These are phyloP conservation scores for Anguilla pacifica DNA, from an alignment of 2,797 vertebrate genomes.

Conservation along the genomic window DNA sequence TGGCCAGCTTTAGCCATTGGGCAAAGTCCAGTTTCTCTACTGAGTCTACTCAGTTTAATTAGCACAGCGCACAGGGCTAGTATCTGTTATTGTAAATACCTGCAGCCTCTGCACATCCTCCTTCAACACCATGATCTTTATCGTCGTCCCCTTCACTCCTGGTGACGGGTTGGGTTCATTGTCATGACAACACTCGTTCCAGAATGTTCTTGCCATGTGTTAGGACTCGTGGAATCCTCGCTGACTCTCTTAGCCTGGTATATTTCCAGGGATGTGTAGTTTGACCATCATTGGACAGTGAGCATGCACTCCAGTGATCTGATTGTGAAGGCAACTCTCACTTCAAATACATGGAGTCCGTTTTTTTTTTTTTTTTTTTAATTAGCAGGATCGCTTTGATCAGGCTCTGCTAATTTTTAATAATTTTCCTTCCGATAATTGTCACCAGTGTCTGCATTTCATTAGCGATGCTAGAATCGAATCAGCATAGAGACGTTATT, in stretches of 20 bases:
- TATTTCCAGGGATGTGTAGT: neutral
- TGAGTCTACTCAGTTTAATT: neutral
- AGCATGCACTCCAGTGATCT: neutral
- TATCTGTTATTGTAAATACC: neutral
- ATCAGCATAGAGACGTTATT: neutral
- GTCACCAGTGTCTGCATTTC: neutral
- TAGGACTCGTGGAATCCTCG: neutral
- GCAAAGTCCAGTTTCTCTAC: constrained; percentile 18
- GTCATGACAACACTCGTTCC: neutral
- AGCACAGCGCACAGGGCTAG: neutral
- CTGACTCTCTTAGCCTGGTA: neutral
- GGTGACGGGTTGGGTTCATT: neutral
- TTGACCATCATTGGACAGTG: neutral
- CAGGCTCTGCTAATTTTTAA: neutral
- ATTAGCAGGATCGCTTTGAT: neutral
- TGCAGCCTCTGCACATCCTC: neutral
- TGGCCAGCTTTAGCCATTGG: neutral
- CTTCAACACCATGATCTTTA: neutral
- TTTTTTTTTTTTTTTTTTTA: neutral
- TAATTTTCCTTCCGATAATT: neutral
- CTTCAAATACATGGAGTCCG: neutral
- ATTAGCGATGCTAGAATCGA: neutral
- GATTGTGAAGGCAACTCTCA: neutral
- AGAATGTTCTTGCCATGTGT: neutral
- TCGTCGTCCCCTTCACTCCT: too few relatives aligned